Conservation (phyloP, 1,140 invertebrate genomes). For the Nasonia longicornis region DNA sequence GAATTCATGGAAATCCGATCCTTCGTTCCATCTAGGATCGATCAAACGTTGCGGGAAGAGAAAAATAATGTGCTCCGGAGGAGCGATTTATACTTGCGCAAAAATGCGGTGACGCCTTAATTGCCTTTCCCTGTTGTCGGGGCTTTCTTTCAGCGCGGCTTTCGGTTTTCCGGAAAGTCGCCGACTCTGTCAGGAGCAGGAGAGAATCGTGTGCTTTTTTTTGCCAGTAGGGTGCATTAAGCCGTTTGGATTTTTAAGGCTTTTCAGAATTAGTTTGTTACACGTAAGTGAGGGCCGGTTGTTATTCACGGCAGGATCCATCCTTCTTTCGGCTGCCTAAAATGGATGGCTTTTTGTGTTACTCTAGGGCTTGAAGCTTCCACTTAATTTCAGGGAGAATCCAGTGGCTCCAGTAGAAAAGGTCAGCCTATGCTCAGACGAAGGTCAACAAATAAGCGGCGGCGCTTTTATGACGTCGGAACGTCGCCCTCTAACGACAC, state of each 20-base stretch:
- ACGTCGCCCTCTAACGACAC: neutral
- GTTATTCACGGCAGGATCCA: neutral
- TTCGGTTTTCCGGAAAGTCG: neutral
- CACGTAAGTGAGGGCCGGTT: neutral
- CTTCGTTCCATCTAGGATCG: neutral
- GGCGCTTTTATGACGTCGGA: neutral
- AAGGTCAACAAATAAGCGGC: neutral
- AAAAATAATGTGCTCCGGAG: neutral
- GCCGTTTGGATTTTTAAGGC: too few relatives aligned
- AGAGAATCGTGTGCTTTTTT: too few relatives aligned
- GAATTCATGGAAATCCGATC: neutral
- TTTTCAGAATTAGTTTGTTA: neutral
- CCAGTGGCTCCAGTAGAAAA: neutral
- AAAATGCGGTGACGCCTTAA: neutral
- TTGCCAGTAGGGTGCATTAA: too few relatives aligned
- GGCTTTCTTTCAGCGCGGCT: neutral
- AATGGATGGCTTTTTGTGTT: neutral
- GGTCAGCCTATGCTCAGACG: neutral
- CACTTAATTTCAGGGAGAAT: neutral
- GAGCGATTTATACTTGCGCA: too few relatives aligned
- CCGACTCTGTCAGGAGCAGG: too few relatives aligned
- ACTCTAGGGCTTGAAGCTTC: neutral
- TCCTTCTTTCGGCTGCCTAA: neutral
- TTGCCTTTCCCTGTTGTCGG: slow-evolving; percentile 9
- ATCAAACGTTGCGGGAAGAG: neutral